Conservation (phyloP, 1,140 invertebrate genomes). For the Conopomorpha cramerella region DNA sequence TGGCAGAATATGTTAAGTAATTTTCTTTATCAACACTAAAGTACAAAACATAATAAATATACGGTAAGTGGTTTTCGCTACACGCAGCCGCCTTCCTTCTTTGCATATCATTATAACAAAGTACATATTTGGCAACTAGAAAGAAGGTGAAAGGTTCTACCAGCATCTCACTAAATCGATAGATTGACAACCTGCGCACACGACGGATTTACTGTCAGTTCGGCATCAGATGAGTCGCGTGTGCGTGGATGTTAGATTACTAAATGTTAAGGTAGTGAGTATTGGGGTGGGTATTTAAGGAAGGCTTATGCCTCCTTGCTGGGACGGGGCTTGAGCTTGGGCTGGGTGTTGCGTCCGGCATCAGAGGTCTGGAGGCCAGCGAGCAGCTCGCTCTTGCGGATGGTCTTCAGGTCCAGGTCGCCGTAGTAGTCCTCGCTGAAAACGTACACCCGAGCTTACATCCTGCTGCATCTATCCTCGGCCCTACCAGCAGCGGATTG, state of each 20-base stretch:
- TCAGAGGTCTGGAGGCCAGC: constrained; percentile 74
- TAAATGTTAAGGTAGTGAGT: not conserved
- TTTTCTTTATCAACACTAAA: too few species aligned
- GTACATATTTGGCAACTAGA: constrained; percentile 55
- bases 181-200: constrained; percentile 25
- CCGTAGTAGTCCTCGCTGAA: constrained; percentile 94
- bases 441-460: constrained; percentile 53
- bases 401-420: constrained; percentile 89
- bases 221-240: too few species aligned
- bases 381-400: constrained; percentile 88
- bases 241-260: too few species aligned
- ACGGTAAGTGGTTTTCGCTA: too few species aligned
- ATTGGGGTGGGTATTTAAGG: constrained; percentile 41
- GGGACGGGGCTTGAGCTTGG: constrained; percentile 62
- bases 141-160: constrained; percentile 50
- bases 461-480: constrained; percentile 27
- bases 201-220: too few species aligned
- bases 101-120: too few species aligned
- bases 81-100: too few species aligned
- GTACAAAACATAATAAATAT: too few species aligned
- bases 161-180: too few species aligned
- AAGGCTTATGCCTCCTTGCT: constrained; percentile 49
- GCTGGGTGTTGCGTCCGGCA: constrained; percentile 48
- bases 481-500: too few species aligned
- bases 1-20: too few species aligned